Percentiles rank a stretch among this genome's conserved stretches.
Evolutionary conservation across 1,140 invertebrate species (phyloP).

Genomic region (Drosophila punjabiensis): DNA sequence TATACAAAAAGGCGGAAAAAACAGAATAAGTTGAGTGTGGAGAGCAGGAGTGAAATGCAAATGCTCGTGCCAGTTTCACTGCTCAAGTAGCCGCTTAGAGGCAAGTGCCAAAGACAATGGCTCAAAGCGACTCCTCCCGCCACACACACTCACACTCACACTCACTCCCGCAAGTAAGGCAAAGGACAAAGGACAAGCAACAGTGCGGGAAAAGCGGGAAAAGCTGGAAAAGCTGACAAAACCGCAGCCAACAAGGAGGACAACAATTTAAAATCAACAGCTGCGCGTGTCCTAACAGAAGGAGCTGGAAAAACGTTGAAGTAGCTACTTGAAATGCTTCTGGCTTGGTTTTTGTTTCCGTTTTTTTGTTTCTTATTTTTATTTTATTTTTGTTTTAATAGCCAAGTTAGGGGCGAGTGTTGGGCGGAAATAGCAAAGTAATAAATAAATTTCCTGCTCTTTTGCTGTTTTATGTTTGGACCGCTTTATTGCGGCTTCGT

Average conservation of each 20-base stretch:
- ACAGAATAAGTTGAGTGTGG: slow-evolving; percentile 17
- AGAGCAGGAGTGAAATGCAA: slow-evolving; percentile 42
- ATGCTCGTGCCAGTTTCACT: slow-evolving; percentile 71
- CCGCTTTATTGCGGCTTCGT: slow-evolving; percentile 68
- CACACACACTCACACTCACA: background rate
- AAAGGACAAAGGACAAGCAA: slow-evolving; percentile 37
- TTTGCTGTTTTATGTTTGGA: slow-evolving; percentile 66
- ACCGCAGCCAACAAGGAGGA: slow-evolving; percentile 64
- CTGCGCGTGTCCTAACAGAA: slow-evolving; percentile 65
- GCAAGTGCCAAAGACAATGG: slow-evolving; percentile 76
- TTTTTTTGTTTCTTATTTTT: slow-evolving; percentile 5
- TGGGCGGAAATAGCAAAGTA: slow-evolving; percentile 64
- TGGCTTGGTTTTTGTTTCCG: slow-evolving; percentile 7
- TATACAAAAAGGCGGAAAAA: slow-evolving; percentile 1
- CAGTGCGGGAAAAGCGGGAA: slow-evolving; percentile 15
- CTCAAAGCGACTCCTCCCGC: slow-evolving; percentile 42
- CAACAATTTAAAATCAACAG: slow-evolving; percentile 78
- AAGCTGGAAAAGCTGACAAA: slow-evolving; percentile 57
- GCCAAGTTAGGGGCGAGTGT: slow-evolving; percentile 14
- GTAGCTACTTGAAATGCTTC: slow-evolving; percentile 52
- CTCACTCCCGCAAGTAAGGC: slow-evolving; percentile 11
- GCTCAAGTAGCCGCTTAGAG: slow-evolving; percentile 74
- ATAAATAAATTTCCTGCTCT: slow-evolving; percentile 72
- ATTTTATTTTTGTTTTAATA: slow-evolving; percentile 26
- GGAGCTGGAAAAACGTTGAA: slow-evolving; percentile 48